Evolutionary conservation across 2,113 vertebrate genomes (phyloP).

Genomic region (Sturnira hondurensis): DNA sequence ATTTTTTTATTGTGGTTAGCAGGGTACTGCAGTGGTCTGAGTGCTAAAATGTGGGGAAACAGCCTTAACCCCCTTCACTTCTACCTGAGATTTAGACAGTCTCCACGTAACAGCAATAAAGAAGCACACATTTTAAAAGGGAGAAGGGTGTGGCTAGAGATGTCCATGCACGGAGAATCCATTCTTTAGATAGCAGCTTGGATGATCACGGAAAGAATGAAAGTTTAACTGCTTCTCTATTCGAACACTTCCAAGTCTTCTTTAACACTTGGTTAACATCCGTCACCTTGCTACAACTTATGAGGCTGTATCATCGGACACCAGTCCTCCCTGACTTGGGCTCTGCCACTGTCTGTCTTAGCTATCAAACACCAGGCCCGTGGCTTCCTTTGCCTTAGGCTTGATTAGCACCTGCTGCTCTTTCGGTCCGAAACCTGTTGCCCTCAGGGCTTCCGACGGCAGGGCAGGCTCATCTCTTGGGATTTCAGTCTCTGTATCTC

Average conservation of each 20-base stretch:
- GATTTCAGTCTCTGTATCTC: not conserved
- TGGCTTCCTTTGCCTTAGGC: not conserved
- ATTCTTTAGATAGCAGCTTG: not conserved
- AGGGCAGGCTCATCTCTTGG: too few relatives aligned
- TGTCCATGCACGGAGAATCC: not conserved
- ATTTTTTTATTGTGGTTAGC: not conserved
- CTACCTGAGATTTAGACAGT: not conserved
- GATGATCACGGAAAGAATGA: not conserved
- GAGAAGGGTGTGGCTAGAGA: not conserved
- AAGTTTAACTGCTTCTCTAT: not conserved
- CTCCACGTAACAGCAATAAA: not conserved
- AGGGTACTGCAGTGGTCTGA: not conserved
- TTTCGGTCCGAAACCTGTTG: not conserved
- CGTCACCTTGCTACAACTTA: not conserved
- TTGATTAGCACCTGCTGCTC: not conserved
- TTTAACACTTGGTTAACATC: not conserved
- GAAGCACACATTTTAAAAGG: not conserved
- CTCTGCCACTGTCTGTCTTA: not conserved
- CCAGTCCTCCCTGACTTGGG: not conserved
- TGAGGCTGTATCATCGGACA: not conserved
- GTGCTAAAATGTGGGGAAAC: not conserved
- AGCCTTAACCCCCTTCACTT: not conserved
- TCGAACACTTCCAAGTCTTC: not conserved
- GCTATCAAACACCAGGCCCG: not conserved
- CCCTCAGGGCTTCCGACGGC: too few relatives aligned